A percentile compares a stretch with the other conserved stretches of the same genome.
phyloP scores from a whole-genome alignment of 2,113 vertebrate species.

The Psilopogon haemacephalus region DNA sequence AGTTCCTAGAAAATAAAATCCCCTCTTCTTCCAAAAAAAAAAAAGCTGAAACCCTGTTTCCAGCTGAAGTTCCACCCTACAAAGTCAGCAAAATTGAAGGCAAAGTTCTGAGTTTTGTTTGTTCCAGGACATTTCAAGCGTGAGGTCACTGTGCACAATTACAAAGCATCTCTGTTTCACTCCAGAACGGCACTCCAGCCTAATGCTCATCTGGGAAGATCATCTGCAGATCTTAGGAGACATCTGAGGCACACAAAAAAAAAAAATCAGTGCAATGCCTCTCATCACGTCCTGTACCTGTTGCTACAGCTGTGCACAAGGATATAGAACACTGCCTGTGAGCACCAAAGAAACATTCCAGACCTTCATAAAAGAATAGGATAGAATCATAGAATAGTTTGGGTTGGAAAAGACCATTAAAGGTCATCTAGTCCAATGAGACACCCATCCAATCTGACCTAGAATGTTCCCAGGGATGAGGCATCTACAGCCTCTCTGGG shows the following conservation, averaged over 20 bases:
- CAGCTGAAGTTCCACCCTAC: background rate
- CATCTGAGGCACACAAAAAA: background rate
- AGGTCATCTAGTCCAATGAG: too few species aligned
- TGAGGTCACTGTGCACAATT: background rate
- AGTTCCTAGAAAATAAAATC: background rate
- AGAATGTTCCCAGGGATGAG: too few species aligned
- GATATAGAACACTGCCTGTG: accelerated
- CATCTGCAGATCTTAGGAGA: background rate
- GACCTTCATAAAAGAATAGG: background rate
- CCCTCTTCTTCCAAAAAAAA: background rate
- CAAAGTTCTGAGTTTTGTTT: background rate
- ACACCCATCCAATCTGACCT: too few species aligned
- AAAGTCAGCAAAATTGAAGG: background rate
- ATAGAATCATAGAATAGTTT: too few species aligned
- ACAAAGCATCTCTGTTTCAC: background rate
- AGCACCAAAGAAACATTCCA: background rate
- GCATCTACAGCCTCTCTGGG: too few species aligned
- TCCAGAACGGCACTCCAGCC: background rate
- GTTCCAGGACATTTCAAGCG: background rate
- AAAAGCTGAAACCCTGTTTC: background rate
- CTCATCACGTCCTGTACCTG: background rate
- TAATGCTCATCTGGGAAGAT: background rate
- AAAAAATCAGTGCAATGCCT: background rate
- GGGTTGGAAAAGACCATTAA: too few species aligned
- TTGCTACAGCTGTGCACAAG: background rate